Conservation (phyloP, 2,797 vertebrate species). For the Acanthiza pusilla region DNA sequence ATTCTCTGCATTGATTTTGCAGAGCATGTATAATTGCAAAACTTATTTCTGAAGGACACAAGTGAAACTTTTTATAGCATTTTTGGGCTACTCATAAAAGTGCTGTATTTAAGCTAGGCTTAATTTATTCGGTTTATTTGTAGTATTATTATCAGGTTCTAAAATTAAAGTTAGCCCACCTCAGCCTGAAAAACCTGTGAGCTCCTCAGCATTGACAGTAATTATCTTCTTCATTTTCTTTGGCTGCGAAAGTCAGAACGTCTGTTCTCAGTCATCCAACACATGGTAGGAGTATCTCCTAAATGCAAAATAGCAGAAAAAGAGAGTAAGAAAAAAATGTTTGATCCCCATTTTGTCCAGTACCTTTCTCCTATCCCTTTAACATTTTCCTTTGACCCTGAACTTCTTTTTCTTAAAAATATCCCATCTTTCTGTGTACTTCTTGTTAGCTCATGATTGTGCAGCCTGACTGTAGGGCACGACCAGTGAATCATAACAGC, state of each 20-base stretch:
- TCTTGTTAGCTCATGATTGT: neutral
- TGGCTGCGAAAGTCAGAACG: neutral
- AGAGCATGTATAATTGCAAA: neutral
- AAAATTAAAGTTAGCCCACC: neutral
- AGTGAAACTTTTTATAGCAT: neutral
- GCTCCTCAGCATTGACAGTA: neutral
- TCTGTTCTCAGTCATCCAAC: neutral
- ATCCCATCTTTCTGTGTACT: neutral
- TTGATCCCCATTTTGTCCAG: neutral
- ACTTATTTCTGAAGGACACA: neutral
- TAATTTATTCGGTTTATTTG: neutral
- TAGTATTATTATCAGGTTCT: neutral
- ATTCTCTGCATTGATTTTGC: neutral
- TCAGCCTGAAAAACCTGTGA: neutral
- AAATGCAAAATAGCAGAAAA: neutral
- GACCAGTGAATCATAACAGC: slow-evolving; percentile 16
- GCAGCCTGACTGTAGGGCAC: neutral
- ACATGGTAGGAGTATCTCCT: neutral
- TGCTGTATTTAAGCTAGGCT: neutral
- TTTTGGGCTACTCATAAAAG: neutral
- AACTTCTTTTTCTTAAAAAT: neutral
- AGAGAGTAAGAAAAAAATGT: neutral
- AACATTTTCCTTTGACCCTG: neutral
- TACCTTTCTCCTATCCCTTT: neutral
- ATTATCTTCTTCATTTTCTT: neutral